Base-by-base conservation (phyloP, 2,797 vertebrate genomes). In the Gallirallus australis region DNA sequence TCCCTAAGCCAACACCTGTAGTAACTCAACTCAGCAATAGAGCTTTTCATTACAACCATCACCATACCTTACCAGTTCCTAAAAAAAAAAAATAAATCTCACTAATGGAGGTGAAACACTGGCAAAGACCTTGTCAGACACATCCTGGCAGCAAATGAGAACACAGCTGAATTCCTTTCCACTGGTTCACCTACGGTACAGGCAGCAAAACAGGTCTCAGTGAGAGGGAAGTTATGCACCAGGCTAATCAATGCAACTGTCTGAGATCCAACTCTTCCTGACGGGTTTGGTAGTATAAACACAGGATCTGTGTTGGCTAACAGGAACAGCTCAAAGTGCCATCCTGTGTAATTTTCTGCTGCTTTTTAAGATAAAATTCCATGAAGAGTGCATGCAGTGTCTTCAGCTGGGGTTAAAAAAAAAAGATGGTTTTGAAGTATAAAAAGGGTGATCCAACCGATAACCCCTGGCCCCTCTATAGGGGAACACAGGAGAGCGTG, bases 31-130 rank as follows among this genome's bases (percentile, higher is more conserved):
- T 71, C 15, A 54, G 31, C 6, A 17, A 24, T 3, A 0, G 9
- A 80, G 56, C n/a, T 37, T 33, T 71, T 39, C 31, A n/a, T 61
- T 81, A 30, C 30, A 76, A 28, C 8, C 30, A 45, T 61, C 24
- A 48, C 19, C 17, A 7, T 8, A 37, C 13, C 9, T 52, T 10
- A 63, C 39, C 0, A 0, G 7, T 37, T 64, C 7, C 66, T 71
- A 83, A 89, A 23, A 45, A 45, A 45, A 45, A 19, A 18, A 45
- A 45, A n/a, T n/a, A 94, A 84, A 39, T 23, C 54, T 68, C 21
- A 59, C 12, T 2, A 71, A 47, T 0, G 0, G 27, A 65, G 23
- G 37, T 53, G 35, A 91, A 64, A 10, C 24, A 66, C 39, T 60
- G 89, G 20, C 11, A 39, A 53, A 86, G 40, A 85, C 15, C 15